phyloP scores from a whole-genome alignment of 2,888 invertebrate species.

The Eutolmus rufibarbis region DNA sequence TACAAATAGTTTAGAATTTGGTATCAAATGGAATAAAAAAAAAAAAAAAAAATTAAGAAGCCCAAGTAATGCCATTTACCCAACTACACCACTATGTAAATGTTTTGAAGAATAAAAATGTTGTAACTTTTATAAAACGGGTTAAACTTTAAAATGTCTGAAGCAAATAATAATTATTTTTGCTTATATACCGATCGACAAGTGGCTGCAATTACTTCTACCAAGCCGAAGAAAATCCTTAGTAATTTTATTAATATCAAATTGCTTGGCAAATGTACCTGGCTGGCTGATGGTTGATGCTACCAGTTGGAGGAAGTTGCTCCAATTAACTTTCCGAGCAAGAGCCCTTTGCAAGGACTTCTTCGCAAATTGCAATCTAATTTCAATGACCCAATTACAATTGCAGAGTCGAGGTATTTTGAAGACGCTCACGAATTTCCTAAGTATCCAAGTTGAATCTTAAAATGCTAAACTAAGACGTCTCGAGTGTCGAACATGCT shows the following conservation, averaged over 20 bases:
- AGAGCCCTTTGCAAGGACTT: not conserved
- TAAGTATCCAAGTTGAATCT: not conserved
- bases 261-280: conserved; percentile 6
- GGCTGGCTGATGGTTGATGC: not conserved
- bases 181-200: not conserved
- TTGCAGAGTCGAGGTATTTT: not conserved
- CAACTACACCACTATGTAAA: not conserved
- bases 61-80: not conserved
- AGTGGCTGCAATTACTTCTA: not conserved
- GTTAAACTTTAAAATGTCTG: not conserved
- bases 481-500: not conserved
- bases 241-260: conserved; percentile 6
- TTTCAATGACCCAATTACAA: conserved; percentile 20
- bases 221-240: not conserved
- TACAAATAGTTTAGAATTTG: not conserved
- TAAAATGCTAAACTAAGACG: not conserved
- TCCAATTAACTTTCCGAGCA: not conserved
- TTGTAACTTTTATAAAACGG: not conserved
- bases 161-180: not conserved
- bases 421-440: not conserved
- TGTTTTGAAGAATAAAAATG: not conserved
- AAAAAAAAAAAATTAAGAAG: too few species aligned
- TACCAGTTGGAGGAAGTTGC: not conserved
- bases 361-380: conserved; percentile 10
- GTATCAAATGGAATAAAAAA: too few species aligned